A percentile compares a stretch with the other conserved stretches of the same genome.
Conservation (phyloP, 2,888 invertebrate genomes). For the Brenthis hecate region DNA sequence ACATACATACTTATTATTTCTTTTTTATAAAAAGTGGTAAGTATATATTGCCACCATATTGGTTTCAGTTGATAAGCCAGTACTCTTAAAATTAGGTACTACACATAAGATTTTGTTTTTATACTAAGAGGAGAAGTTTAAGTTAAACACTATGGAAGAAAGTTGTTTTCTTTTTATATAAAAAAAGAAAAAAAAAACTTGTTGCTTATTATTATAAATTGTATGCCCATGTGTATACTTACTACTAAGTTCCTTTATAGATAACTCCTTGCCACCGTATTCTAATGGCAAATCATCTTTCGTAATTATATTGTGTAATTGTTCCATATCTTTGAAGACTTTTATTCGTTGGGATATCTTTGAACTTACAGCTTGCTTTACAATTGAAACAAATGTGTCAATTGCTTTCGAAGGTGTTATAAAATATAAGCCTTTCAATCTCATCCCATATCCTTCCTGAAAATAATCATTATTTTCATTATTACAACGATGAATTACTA, state of each 20-base stretch:
- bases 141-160: too few relatives aligned
- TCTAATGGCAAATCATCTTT: constrained; percentile 48
- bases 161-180: too few relatives aligned
- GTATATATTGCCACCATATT: too few relatives aligned
- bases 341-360: constrained; percentile 39
- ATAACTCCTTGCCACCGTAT: constrained; percentile 48
- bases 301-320: constrained; percentile 39
- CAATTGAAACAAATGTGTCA: constrained; percentile 49
- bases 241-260: constrained; percentile 37
- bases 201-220: too few relatives aligned
- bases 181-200: too few relatives aligned
- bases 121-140: too few relatives aligned
- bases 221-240: not conserved
- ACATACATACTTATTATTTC: too few relatives aligned
- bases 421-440: constrained; percentile 53
- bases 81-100: too few relatives aligned
- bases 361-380: constrained; percentile 44
- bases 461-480: constrained; percentile 21
- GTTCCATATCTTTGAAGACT: constrained; percentile 32
- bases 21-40: too few relatives aligned
- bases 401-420: constrained; percentile 52
- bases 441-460: constrained; percentile 56
- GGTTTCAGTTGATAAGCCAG: too few relatives aligned
- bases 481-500: not conserved
- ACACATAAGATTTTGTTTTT: too few relatives aligned